phyloP scores from a whole-genome alignment of 2,797 vertebrate species.

The Macrochelys suwanniensis region DNA sequence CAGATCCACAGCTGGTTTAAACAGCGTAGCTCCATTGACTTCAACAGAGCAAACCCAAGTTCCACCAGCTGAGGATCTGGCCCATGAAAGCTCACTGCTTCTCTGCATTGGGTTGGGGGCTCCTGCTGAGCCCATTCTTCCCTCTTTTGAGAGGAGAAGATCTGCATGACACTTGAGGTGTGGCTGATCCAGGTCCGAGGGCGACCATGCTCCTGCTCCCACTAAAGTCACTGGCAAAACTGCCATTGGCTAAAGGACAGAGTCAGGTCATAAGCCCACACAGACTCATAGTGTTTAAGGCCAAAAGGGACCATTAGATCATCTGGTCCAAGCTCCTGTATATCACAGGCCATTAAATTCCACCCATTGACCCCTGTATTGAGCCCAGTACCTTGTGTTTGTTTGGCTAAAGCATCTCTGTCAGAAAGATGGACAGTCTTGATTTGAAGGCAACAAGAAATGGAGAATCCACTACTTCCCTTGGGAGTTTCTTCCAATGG shows the following conservation, averaged over 20 bases:
- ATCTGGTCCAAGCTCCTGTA: not conserved
- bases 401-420: not conserved
- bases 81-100: not conserved
- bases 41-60: not conserved
- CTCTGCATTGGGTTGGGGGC: not conserved
- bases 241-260: not conserved
- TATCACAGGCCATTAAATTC: not conserved
- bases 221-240: not conserved
- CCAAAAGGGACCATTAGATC: not conserved
- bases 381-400: not conserved
- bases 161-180: not conserved
- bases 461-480: not conserved
- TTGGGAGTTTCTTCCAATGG: not conserved
- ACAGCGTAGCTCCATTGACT: not conserved
- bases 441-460: not conserved
- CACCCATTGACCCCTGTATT: not conserved
- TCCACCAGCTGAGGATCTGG: not conserved
- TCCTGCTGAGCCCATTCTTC: not conserved
- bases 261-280: fast-evolving
- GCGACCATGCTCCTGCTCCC: not conserved
- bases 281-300: not conserved
- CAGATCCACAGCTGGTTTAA: not conserved
- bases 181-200: not conserved
- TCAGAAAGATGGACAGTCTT: not conserved
- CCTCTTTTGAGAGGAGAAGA: not conserved